Base-by-base conservation (phyloP, 2,113 vertebrate species). In the Lepisosteus osseus region DNA sequence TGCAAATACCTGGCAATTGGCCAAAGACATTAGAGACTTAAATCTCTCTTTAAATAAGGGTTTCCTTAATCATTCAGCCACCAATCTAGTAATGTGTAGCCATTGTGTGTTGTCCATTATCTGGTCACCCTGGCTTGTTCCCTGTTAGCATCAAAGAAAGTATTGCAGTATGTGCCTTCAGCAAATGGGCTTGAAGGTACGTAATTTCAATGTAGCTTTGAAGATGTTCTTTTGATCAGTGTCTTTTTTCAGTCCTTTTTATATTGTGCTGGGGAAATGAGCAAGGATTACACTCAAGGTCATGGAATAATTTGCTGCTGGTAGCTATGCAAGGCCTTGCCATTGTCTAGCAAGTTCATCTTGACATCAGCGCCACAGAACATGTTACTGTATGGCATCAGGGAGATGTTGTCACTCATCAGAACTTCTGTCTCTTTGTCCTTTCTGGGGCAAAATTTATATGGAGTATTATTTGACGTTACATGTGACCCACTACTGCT, bases 221-320 rank as follows among this genome's bases (percentile, higher is more conserved):
- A 91, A 90, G 87, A 70, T 85, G 65, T 72, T 85, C 84, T 90
- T 91, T 90, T 90, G 84, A 92, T 89, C 85, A 86, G 79, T 59
- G 61, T 72, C 80, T 79, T 83, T 61, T 5, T 59, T 59, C 55
- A 77, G 82, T 66, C 65, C 77, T 74, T 80, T 80, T 80, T 70
- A 72, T 76, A 82, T 82, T 82, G 74, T 67, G 65, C 72, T 71
- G 74, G 69, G 68, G 67, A 82, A 82, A 82, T 54, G 42, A 72
- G 72, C 73, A 79, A 79, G 80, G 76, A 82, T 81, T 78, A 65
- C 76, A 74, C 72, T 44, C 3, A 61, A 56, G 61, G 66, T 13
- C 7, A 17, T 54, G 71, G 62, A 65, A 74, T 65, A 76, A 79
- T 86, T 73, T 78, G 76, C 76, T 69, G 80, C 57, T 68, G 14